Conservation (phyloP, 2,888 invertebrate genomes). For the Pachymerium ferrugineum region DNA sequence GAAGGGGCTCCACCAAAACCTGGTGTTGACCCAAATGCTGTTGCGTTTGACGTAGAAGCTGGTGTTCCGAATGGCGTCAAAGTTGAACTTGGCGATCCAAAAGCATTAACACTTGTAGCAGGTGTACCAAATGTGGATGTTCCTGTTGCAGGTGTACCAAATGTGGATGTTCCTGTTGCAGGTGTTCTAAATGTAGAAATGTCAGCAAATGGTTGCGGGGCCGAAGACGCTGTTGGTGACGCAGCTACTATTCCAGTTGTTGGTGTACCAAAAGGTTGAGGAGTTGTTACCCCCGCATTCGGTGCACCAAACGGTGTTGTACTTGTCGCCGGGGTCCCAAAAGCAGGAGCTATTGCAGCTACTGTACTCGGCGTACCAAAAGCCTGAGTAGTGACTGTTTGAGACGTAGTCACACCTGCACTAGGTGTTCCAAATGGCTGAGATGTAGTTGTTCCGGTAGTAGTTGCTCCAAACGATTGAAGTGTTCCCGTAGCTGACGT, state of each 20-base stretch:
- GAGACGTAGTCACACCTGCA: too few relatives aligned
- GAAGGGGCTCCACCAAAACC: conserved; percentile 37
- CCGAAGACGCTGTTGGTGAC: too few relatives aligned
- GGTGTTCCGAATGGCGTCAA: background rate
- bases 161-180: background rate
- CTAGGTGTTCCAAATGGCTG: too few relatives aligned
- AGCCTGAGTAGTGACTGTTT: too few relatives aligned
- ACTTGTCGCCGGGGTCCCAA: background rate
- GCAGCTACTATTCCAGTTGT: background rate
- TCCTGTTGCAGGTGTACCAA: background rate
- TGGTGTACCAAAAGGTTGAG: background rate
- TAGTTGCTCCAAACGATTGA: too few relatives aligned
- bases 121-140: background rate
- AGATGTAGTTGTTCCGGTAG: too few relatives aligned
- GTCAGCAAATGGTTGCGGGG: too few relatives aligned
- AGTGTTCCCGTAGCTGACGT: too few relatives aligned
- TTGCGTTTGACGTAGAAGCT: background rate
- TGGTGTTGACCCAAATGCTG: background rate
- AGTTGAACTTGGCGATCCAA: conserved; percentile 27
- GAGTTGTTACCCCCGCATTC: background rate
- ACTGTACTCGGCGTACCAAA: too few relatives aligned
- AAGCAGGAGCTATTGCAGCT: too few relatives aligned
- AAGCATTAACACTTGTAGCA: background rate
- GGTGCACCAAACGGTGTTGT: background rate
- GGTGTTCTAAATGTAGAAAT: background rate